Evolutionary conservation across 1,140 invertebrate genomes (phyloP), one percentile per base, ranked within the genome.

Genomic region (Heliconius melpomene): DNA sequence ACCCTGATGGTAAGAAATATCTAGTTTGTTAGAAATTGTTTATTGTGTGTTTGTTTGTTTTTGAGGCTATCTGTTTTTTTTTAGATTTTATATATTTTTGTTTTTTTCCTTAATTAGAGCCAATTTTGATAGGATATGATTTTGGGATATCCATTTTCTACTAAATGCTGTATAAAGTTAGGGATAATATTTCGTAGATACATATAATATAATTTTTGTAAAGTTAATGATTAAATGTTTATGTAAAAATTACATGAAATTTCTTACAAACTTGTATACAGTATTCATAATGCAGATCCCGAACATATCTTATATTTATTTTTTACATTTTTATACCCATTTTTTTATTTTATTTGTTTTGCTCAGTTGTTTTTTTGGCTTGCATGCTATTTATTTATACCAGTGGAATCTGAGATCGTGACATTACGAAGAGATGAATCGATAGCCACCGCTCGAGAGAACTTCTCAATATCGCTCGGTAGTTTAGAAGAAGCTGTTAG

Each of bases 401-500:
- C 81, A 91, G 89, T 91, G 76, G 87, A 88, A 3, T 91, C 91
- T 23, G 93, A 94, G 85, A 93, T 94, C 26, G 93, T 94, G 77
- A 94, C 91, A 1, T 78, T 94, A 9, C 89, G 93, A 1, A 89
- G 91, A 1, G 89, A 90, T 78, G 88, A 88, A 29, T 82, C 85
- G 0, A 83, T 93, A 84, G 95, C 89, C 83, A 95, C 89, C 26
- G 90, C 86, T 50, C 81, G 88, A 79, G 95, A 94, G 84, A 90
- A 84, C 79, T 92, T 92, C 87, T 93, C 92, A 0, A 88, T 94
- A 71, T 95, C 94, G 0, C 86, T 95, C 52, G 91, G 93, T 38
- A 94, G 93, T 75, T 84, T 95, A n/a, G 93, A 95, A 74, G 93
- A 94, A 75, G 93, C 93, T 0, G 92, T 94, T 7, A 79, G 93